Evolutionary conservation across 2,888 invertebrate genomes (phyloP), one percentile per base, ranked within the genome.

Genomic region (Melanargia galathea): DNA sequence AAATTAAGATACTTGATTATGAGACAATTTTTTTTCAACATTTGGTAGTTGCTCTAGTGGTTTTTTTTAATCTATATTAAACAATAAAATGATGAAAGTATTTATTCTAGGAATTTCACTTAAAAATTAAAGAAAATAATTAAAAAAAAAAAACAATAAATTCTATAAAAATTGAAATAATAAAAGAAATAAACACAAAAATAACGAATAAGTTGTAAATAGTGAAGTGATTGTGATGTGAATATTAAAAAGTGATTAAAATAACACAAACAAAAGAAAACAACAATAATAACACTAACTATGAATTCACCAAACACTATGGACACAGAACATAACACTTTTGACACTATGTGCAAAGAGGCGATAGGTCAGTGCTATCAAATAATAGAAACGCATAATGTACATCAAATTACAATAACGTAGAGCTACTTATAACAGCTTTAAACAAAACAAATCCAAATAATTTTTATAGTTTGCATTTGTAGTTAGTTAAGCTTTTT

Each of bases 341-440:
- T 64, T 60, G 82, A 84, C 75, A 83, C 82, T 75, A 80, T 90
- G 85, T 82, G 82, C 66, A 74, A 79, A 71, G 90, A 89, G 73
- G 89, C 88, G 64, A 83, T 90, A 90, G 90, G 90, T 90, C 85
- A 88, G 90, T 90, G 78, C 63, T 68, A 45, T 66, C 20, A 43
- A 45, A 24, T 48, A 6, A 5, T 48, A 43, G 30, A 43, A 52
- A 55, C 10, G 43, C 16, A 35, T 46, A 30, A 33, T 5, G 24
- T 24, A 43, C 10, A 6, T 26, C 11, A 43, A 40, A 7, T 33
- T 11, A 10, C 4, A 16, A 13, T 22, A 54, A 54, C 0, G 38
- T 22, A 51, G 8, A 54, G 7, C 43, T 43, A 30, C 30, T 30
- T 8, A 8, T 30, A 54, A 54, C 13, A 22, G 22, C 22, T 22